Conservation (phyloP, 2,888 invertebrate genomes). For the Monopis laevigella region DNA sequence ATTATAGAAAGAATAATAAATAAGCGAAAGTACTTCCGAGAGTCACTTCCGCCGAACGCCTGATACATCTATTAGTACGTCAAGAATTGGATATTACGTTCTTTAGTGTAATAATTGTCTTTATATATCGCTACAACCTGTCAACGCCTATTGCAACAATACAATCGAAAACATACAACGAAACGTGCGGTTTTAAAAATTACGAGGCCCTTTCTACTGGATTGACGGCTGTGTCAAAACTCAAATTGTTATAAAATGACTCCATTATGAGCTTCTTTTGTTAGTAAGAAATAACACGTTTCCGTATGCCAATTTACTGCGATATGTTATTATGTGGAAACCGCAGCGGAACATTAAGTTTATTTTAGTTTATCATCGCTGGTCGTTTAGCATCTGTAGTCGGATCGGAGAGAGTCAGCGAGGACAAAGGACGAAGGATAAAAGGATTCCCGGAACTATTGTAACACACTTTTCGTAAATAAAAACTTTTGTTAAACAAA, state of each 20-base stretch:
- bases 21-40: too few species aligned
- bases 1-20: too few species aligned
- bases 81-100: background rate
- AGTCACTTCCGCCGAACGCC: constrained; percentile 45
- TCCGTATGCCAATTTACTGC: constrained; percentile 32
- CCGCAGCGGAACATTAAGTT: constrained; percentile 20
- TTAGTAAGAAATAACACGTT: constrained; percentile 46
- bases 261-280: constrained; percentile 47
- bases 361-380: background rate
- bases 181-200: constrained; percentile 55
- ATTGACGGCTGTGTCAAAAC: constrained; percentile 57
- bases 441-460: background rate
- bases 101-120: constrained; percentile 18
- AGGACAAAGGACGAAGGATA: background rate
- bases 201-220: constrained; percentile 38
- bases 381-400: constrained; percentile 6
- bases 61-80: constrained; percentile 17
- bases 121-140: constrained; percentile 51
- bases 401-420: background rate
- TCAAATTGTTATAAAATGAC: constrained; percentile 58
- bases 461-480: background rate
- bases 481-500: background rate
- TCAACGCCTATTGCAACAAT: constrained; percentile 57
- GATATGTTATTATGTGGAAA: constrained; percentile 43
- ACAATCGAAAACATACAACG: constrained; percentile 42